Base-by-base conservation (phyloP, 2,888 invertebrate species). In the Germaria angustata region DNA sequence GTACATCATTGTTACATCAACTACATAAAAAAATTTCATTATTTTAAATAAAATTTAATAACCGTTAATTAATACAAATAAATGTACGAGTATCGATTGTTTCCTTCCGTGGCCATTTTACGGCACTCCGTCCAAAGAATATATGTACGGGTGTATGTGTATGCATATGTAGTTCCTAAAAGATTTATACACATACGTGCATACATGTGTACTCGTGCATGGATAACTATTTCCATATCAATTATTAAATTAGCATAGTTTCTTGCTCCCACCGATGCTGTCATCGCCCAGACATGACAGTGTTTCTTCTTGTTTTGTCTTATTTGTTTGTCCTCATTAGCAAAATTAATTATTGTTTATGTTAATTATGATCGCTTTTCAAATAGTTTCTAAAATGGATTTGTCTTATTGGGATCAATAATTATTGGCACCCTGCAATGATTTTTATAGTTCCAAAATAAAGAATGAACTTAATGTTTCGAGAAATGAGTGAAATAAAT, bases 361-460 rank as follows among this genome's bases (percentile, higher is more conserved):
- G 80, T 17, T 36, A 75, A 80, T 76, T 65, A 34, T 13, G 22
- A 44, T 49, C 11, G 6, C 17, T 49, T 61, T 51, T 34, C 7
- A 46, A 39, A 71, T 57, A 15, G 49, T 55, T 44, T 53, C 22
- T 22, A 11, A 59, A 46, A 34, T 72, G 13, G 3, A 17, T 20
- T 34, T 9, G 39, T 61, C 73, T 51, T 17, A 44, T 24, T 59
- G 7, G 44, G 4, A 28, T 46, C 36, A 9, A 9, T 17, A 63
- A 77, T 66, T 66, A 61, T 34, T 53, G 76, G 71, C 81, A 66
- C 77, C 77, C 65, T 81, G 77, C 77, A 66, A 77, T 71, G 71
- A 59, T 53, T 77, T 71, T 81, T 77, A 81, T 72, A 15, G 63
- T 53, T 73, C 39, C 24, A 1, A 63, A 44, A 15, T 7, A 53